Evolutionary conservation across 2,797 vertebrate genomes (phyloP).

Genomic region (Leuciscus waleckii): DNA sequence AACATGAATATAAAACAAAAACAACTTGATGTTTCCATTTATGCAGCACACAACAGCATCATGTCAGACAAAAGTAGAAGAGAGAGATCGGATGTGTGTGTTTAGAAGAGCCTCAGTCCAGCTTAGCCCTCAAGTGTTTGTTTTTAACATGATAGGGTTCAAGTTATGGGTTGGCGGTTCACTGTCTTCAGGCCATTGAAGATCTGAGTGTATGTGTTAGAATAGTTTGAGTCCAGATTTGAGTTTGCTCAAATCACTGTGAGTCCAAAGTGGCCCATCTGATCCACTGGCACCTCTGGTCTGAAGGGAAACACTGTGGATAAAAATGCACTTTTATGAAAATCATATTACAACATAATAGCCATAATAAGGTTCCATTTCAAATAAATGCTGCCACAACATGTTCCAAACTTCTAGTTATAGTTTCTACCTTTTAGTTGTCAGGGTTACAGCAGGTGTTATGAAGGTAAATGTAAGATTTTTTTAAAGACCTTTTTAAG

Average conservation of each 20-base stretch:
- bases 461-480: no score
- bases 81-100: not conserved
- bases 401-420: not conserved
- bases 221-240: conserved; percentile 81
- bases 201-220: conserved; percentile 57
- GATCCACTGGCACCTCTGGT: conserved; percentile 56
- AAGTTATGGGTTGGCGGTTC: not conserved
- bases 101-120: conserved; percentile 27
- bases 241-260: conserved; percentile 73
- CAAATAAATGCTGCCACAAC: not conserved
- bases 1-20: not conserved
- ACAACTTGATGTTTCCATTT: not conserved
- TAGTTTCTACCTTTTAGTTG: no score
- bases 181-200: not conserved
- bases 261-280: conserved; percentile 76
- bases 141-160: not conserved
- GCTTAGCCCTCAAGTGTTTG: conserved; percentile 1
- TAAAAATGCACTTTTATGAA: conserved; percentile 4
- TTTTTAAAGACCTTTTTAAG: no score
- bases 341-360: not conserved
- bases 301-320: conserved; percentile 57
- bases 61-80: not conserved
- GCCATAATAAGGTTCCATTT: not conserved
- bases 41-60: not conserved
- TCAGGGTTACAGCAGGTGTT: no score